Percentiles rank a stretch among this genome's conserved stretches.
phyloP scores from a whole-genome alignment of 1,140 invertebrate genomes.

The Halyomorpha halys region DNA sequence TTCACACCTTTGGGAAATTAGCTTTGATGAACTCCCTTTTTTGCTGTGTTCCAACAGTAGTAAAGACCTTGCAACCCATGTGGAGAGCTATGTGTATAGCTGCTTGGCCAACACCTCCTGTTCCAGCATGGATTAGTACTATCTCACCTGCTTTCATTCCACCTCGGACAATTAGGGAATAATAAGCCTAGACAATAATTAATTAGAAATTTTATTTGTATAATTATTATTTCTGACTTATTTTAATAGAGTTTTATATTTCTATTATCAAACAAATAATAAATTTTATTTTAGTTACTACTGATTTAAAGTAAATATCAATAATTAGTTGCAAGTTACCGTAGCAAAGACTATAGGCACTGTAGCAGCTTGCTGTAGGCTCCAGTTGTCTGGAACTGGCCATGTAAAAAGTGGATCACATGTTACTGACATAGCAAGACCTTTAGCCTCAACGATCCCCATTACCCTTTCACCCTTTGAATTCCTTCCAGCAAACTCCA shows the following conservation, averaged over 20 bases:
- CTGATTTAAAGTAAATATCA: no score
- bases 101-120: constrained; percentile 91
- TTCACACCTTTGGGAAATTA: constrained; percentile 55
- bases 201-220: no score
- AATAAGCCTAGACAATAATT: constrained; percentile 53
- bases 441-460: constrained; percentile 83
- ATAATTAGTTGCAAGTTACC: constrained; percentile 35
- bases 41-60: constrained; percentile 75
- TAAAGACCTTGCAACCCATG: constrained; percentile 69
- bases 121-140: constrained; percentile 88
- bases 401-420: constrained; percentile 79
- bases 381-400: constrained; percentile 81
- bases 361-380: constrained; percentile 81
- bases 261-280: no score
- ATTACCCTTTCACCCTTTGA: constrained; percentile 69
- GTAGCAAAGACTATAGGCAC: constrained; percentile 92
- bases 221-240: no score
- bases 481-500: constrained; percentile 84
- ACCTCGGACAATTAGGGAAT: constrained; percentile 78
- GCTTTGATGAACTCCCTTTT: constrained; percentile 84
- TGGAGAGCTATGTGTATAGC: constrained; percentile 85
- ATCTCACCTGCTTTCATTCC: constrained; percentile 69
- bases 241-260: no score
- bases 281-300: no score
- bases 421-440: constrained; percentile 77